Evolutionary conservation across 1,140 invertebrate species (phyloP).

Genomic region (Hesperophylax magnus): DNA sequence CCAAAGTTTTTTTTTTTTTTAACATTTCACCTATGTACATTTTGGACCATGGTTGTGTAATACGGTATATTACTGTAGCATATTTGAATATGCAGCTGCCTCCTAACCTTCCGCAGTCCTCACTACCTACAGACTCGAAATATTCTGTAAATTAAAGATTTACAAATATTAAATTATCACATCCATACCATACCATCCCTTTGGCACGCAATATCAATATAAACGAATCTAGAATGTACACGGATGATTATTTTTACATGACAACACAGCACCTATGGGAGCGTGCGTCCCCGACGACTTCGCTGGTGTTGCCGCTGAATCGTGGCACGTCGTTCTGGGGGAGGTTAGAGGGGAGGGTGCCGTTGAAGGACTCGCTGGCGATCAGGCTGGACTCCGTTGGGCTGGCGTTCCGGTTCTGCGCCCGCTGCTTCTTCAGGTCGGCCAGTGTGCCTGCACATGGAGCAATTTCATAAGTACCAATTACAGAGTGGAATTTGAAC

Average conservation of each 20-base stretch:
- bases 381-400: conserved; percentile 65
- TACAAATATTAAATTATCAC: no score
- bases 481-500: no score
- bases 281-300: conserved; percentile 68
- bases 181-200: no score
- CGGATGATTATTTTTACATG: conserved; percentile 61
- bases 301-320: conserved; percentile 67
- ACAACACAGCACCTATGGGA: conserved; percentile 68
- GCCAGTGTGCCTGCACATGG: conserved; percentile 78
- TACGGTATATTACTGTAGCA: no score
- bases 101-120: no score
- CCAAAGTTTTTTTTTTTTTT: no score
- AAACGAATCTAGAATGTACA: not conserved
- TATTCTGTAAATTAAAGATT: no score
- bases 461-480: not conserved
- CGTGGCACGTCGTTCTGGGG: conserved; percentile 61
- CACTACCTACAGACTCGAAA: no score
- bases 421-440: conserved; percentile 91
- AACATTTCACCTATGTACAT: no score
- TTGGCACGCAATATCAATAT: no score
- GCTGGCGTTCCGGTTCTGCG: conserved; percentile 80
- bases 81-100: no score
- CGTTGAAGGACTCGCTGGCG: conserved; percentile 61
- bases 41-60: no score
- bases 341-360: conserved; percentile 42